Base-by-base conservation (phyloP, 2,888 invertebrate genomes). In the Nomada fucata region DNA sequence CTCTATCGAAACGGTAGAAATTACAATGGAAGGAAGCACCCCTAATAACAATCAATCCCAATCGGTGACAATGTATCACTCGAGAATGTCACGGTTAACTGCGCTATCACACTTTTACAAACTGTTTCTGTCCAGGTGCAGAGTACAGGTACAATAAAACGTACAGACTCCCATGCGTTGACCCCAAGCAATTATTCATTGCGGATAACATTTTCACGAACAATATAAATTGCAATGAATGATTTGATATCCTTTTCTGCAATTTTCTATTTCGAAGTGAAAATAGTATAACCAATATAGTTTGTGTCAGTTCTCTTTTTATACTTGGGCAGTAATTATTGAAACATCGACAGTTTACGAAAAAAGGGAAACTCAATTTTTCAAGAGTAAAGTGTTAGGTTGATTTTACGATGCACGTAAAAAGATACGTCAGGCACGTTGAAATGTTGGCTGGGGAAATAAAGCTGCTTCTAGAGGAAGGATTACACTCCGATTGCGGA, bases 31-130 rank as follows among this genome's bases (percentile, higher is more conserved):
- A 57, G 52, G 42, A 44, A 68, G 42, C 20, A 57, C 13, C 20
- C 18, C 50, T 52, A 68, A 74, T 59, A 59, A 50, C 74, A 59
- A 74, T 68, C 67, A 69, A 60, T 69, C 42, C 26, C 20, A 60
- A 60, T 73, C 55, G 36, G 29, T 3, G 65, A 57, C 73, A 42
- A n/a, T 18, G 61, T 18, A 52, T 52, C 61, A 23, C 71, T 65
- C 29, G 20, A 47, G 55, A 23, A 47, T 47, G 73, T 36, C 73
- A 36, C 64, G 73, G 57, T 2, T 20, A 60, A 57, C 47, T 65
- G 20, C 9, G 15, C 47, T 5, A 3, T 10, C 36, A 47, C 18
- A 57, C 42, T 65, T 57, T 73, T 65, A 47, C 47, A 29, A 29
- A 53, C 63, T n/a, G 53, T 29, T 13, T 29, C 52, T 11, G 36